Conservation (phyloP, 2,888 invertebrate species). For the Therioaphis trifolii region DNA sequence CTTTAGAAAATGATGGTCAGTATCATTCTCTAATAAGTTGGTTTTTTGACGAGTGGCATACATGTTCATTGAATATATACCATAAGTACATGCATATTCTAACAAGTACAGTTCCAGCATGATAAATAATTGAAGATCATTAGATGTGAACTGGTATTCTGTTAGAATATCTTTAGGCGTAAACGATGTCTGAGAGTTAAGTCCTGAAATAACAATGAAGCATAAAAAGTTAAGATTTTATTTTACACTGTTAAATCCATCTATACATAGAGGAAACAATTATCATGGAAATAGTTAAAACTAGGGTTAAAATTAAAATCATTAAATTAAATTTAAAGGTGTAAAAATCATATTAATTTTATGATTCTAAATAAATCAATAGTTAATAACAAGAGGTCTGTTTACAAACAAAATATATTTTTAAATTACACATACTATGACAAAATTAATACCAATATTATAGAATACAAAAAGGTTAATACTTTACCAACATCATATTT, state of each 20-base stretch:
- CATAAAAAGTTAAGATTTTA: background rate
- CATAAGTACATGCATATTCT: too few species aligned
- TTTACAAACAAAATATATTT: background rate
- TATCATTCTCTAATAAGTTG: too few species aligned
- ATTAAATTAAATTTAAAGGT: background rate
- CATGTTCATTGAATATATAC: too few species aligned
- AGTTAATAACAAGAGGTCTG: background rate
- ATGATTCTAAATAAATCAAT: background rate
- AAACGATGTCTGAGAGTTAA: background rate
- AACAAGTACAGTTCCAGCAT: too few species aligned
- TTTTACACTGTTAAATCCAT: too few species aligned
- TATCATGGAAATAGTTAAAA: too few species aligned
- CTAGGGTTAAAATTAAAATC: too few species aligned
- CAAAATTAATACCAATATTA: background rate
- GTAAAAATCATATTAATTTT: background rate
- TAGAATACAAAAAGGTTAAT: too few species aligned
- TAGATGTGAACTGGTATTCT: slow-evolving; percentile 18
- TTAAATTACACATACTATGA: background rate
- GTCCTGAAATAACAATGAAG: slow-evolving; percentile 18
- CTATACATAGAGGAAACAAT: too few species aligned
- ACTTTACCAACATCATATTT: slow-evolving; percentile 47
- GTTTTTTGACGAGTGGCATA: too few species aligned
- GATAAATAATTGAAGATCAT: too few species aligned
- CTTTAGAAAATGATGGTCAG: too few species aligned
- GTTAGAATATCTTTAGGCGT: background rate